Evolutionary conservation across 92 coral and sea anemone genomes (phyloP).

Genomic region (Scolanthus callimorphus): DNA sequence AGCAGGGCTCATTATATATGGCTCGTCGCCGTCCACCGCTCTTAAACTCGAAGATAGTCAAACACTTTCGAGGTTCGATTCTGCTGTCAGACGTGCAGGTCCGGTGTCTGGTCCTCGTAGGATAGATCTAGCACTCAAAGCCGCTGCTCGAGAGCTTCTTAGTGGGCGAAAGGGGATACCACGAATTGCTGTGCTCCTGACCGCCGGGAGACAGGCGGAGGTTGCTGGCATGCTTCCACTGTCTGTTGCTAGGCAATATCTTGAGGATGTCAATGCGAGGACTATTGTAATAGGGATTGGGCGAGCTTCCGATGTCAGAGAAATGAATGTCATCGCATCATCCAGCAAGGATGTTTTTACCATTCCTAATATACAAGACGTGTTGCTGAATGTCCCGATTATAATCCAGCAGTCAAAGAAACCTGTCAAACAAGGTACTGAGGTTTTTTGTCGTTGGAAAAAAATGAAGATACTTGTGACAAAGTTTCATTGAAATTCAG

Average conservation of each 20-base stretch:
- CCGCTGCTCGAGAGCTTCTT: slow-evolving; percentile 50
- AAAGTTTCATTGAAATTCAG: no score
- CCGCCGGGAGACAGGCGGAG: slow-evolving; percentile 73
- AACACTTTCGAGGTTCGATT: slow-evolving; percentile 28
- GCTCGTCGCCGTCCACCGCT: slow-evolving; percentile 24
- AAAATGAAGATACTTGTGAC: no score
- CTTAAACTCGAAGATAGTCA: slow-evolving; percentile 32
- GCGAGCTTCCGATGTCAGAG: slow-evolving; percentile 30
- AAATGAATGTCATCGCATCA: slow-evolving; percentile 45
- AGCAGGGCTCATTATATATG: slow-evolving; percentile 56
- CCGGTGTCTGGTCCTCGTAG: slow-evolving; percentile 43
- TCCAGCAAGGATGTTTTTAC: slow-evolving; percentile 47
- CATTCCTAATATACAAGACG: slow-evolving; percentile 1
- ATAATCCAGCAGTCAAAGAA: slow-evolving; percentile 17
- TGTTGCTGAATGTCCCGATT: slow-evolving; percentile 9
- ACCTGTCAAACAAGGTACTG: slow-evolving; percentile 16
- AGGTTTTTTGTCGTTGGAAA: no score
- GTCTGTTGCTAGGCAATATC: slow-evolving; percentile 44
- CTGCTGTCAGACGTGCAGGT: slow-evolving; percentile 22
- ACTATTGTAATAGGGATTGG: slow-evolving; percentile 67
- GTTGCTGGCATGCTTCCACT: slow-evolving; percentile 49
- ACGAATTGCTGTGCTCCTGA: slow-evolving; percentile 60
- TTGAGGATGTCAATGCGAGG: slow-evolving; percentile 56
- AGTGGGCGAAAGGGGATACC: slow-evolving; percentile 59
- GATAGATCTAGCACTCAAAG: slow-evolving; percentile 53